Evolutionary conservation across 2,888 invertebrate genomes (phyloP).

Genomic region (Sphecodes monilicornis): DNA sequence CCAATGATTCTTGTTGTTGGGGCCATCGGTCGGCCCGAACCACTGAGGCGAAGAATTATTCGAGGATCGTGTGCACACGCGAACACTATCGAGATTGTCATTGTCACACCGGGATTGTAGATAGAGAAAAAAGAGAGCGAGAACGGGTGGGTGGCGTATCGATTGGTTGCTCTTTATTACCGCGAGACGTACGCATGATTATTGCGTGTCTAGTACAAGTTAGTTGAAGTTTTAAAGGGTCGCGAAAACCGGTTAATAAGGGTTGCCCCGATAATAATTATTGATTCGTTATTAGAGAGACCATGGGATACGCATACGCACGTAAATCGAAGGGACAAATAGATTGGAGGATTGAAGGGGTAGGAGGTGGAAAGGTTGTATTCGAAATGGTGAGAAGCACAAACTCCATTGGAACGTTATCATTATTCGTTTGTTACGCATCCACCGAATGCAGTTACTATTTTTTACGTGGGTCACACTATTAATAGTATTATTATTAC

Average conservation of each 20-base stretch:
- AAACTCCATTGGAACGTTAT: slow-evolving; percentile 49
- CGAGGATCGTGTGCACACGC: slow-evolving; percentile 6
- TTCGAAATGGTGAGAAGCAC: slow-evolving; percentile 65
- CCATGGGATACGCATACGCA: slow-evolving; percentile 60
- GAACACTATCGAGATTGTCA: slow-evolving; percentile 49
- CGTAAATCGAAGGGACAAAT: not conserved
- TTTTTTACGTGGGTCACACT: slow-evolving; percentile 13
- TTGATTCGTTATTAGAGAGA: slow-evolving; percentile 73
- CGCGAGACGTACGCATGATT: slow-evolving; percentile 61
- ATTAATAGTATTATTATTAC: slow-evolving; percentile 10
- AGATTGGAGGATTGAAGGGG: not conserved
- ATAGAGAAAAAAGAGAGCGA: slow-evolving; percentile 34
- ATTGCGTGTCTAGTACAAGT: slow-evolving; percentile 69
- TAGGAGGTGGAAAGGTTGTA: slow-evolving; percentile 71
- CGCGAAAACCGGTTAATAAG: slow-evolving; percentile 40
- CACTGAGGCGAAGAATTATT: not conserved
- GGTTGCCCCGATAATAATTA: slow-evolving; percentile 49
- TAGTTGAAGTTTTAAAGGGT: slow-evolving; percentile 71
- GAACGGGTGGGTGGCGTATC: slow-evolving; percentile 52
- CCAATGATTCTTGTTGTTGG: slow-evolving; percentile 3
- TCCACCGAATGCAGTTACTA: slow-evolving; percentile 39
- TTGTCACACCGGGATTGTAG: slow-evolving; percentile 57
- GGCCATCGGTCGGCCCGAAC: not conserved
- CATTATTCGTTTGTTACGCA: slow-evolving; percentile 47
- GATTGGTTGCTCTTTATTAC: slow-evolving; percentile 77